A percentile compares a stretch with the other conserved stretches of the same genome.
phyloP scores from a whole-genome alignment of 2,888 invertebrate species.

The Protodeltote pygarga region DNA sequence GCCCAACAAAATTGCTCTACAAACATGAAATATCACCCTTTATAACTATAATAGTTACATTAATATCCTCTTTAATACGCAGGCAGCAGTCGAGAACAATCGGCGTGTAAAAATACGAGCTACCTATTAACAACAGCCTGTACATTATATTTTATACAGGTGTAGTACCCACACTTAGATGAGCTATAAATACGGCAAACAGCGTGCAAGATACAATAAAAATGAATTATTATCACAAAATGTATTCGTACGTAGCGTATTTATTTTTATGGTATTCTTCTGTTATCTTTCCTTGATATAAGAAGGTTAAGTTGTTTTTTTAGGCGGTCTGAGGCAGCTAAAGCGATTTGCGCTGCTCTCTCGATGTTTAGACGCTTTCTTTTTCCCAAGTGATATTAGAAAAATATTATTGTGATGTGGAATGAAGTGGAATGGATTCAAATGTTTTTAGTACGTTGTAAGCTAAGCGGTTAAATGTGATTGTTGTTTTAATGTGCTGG shows the following conservation, averaged over 20 bases:
- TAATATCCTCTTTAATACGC: constrained; percentile 49
- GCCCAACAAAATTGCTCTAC: constrained; percentile 16
- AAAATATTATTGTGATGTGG: constrained; percentile 52
- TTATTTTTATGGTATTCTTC: constrained; percentile 68
- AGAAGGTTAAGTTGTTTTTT: constrained; percentile 64
- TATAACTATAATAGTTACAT: constrained; percentile 50
- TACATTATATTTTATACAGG: constrained; percentile 79
- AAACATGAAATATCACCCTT: constrained; percentile 34
- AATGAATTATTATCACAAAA: constrained; percentile 84
- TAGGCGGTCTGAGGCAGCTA: constrained; percentile 53
- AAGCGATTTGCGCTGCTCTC: constrained; percentile 58
- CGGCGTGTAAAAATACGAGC: constrained; percentile 67
- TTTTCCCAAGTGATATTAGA: constrained; percentile 43
- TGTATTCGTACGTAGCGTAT: constrained; percentile 77
- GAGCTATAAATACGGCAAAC: constrained; percentile 83
- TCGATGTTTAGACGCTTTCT: constrained; percentile 44
- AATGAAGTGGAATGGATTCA: constrained; percentile 39
- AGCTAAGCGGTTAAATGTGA: constrained; percentile 25
- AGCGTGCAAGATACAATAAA: constrained; percentile 85
- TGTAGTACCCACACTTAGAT: constrained; percentile 76
- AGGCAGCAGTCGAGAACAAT: constrained; percentile 56
- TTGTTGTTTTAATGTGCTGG: constrained; percentile 23
- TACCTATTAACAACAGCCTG: constrained; percentile 74
- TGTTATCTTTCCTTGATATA: constrained; percentile 67
- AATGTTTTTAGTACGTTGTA: constrained; percentile 39